phyloP scores from a whole-genome alignment of 2,113 vertebrate species.

The Aptenodytes forsteri region DNA sequence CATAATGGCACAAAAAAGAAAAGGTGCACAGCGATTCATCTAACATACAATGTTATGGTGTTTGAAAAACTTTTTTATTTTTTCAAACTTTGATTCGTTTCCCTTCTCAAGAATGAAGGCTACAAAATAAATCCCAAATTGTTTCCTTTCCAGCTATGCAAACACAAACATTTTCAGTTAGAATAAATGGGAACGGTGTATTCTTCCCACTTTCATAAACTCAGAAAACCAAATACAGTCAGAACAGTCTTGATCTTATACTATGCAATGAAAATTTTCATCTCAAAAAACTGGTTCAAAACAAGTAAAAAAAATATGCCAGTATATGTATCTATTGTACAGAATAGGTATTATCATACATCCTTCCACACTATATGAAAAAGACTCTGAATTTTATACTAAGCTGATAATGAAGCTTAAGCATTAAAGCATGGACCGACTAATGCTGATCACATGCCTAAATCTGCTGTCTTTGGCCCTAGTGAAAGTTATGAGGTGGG shows the following conservation, averaged over 20 bases:
- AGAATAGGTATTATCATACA: not conserved
- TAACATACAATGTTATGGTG: fast-evolving
- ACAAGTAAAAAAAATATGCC: not conserved
- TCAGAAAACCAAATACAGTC: not conserved
- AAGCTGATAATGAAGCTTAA: not conserved
- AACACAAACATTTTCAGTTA: not conserved
- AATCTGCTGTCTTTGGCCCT: not conserved
- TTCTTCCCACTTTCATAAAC: not conserved
- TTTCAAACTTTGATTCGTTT: not conserved
- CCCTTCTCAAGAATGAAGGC: not conserved
- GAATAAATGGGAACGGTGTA: not conserved
- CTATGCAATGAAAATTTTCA: not conserved
- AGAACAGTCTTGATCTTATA: not conserved
- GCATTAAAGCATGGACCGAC: not conserved
- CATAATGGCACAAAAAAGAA: not conserved
- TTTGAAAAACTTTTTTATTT: not conserved
- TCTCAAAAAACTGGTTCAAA: not conserved
- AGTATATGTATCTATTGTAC: not conserved
- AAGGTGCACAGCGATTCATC: not conserved
- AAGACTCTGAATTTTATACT: not conserved
- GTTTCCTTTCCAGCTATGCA: not conserved
- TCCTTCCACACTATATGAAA: not conserved
- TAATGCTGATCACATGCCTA: not conserved
- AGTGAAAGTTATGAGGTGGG: not conserved
- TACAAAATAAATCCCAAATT: not conserved